Base-by-base conservation (phyloP, 2,113 vertebrate genomes). In the Microcebus lehilahytsara region DNA sequence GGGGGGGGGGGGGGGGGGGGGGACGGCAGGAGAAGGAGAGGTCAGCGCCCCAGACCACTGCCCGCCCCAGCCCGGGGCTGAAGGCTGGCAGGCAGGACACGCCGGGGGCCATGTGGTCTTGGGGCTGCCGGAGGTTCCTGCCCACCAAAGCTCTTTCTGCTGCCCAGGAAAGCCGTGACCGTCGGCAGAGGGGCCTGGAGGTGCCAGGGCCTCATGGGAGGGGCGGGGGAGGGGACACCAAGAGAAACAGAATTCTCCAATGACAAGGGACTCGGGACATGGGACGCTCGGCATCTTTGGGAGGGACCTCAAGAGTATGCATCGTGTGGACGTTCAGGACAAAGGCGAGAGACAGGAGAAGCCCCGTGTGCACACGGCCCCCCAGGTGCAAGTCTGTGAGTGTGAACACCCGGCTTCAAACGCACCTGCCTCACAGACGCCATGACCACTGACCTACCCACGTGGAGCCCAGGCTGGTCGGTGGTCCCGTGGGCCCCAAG, bases 1-100 rank as follows among this genome's bases (percentile, higher is more conserved):
- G n/a, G 96, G 95, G 94, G 95, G 95, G 42, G 37, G 37, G 37
- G 37, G n/a, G 96, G 95, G 94, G 95, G 95, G 42, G 9, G 66
- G 71, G 62, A 3, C 34, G 14, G 46, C 23, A 34, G 19, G 93
- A 2, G 32, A 19, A 32, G 2, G 46, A 88, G 69, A 17, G 62
- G 94, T 75, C 46, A 97, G 93, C 79, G 53, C 7, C 17, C 71
- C 0, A 0, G 37, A n/a, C 66, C 12, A 0, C 56, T 40, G 34
- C 92, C 75, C 79, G 67, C 96, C 51, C 53, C 4, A 17, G 10
- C 20, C 51, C 3, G 0, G 3, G 6, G 69, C n/a, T 0, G 9
- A 25, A 46, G 2, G 25, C 16, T 0, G 3, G 42, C 60, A 5
- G 3, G n/a, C 1, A 20, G 58, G 75, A 75, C 14, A 91, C 1